phyloP scores from a whole-genome alignment of 1,140 invertebrate genomes.

The Pogonomyrmex californicus region DNA sequence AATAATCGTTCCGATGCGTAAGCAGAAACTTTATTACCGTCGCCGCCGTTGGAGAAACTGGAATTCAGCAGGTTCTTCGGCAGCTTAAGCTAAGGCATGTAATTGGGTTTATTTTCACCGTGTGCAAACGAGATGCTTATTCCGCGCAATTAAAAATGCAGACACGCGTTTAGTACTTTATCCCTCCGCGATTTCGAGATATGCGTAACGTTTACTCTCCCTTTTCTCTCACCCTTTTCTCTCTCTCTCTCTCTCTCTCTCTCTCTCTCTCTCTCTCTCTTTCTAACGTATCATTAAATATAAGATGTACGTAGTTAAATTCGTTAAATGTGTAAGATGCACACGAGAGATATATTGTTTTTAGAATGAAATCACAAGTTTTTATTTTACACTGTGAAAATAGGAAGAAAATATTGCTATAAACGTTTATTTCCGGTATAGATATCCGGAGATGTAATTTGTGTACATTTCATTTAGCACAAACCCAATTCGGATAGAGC shows the following conservation, averaged over 20 bases:
- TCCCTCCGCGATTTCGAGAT: not conserved
- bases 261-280: too few relatives aligned
- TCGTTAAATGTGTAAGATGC: not conserved
- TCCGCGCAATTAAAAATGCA: not conserved
- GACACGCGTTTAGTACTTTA: not conserved
- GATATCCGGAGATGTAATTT: not conserved
- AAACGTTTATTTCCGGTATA: not conserved
- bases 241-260: too few relatives aligned
- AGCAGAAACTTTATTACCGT: not conserved
- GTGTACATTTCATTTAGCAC: not conserved
- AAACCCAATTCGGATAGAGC: constrained; percentile 1
- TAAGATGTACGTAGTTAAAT: too few relatives aligned
- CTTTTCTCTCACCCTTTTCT: not conserved
- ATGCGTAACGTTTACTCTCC: not conserved
- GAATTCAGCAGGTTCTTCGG: not conserved
- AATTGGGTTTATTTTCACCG: not conserved
- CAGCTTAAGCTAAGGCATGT: not conserved
- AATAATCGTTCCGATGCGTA: constrained; percentile 46
- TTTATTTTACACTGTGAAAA: not conserved
- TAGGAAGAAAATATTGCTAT: not conserved
- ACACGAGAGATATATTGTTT: too few relatives aligned
- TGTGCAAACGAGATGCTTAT: not conserved
- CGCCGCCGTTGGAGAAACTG: not conserved
- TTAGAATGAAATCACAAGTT: not conserved
- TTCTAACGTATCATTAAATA: too few relatives aligned